Base-by-base conservation (phyloP, 2,797 vertebrate species). In the Diglossa cyanea region DNA sequence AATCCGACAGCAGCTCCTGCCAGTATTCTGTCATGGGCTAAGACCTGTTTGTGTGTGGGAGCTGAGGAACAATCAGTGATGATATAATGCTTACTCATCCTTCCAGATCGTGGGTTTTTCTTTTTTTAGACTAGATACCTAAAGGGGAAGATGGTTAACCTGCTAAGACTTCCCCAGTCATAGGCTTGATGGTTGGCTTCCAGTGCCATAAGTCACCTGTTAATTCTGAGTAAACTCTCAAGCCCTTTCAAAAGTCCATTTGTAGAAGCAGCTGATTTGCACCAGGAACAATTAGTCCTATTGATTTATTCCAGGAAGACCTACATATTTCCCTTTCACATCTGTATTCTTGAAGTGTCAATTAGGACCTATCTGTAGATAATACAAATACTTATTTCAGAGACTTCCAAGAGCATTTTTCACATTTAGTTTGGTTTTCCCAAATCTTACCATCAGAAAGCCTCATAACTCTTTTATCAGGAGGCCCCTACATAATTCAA, bases 11-110 rank as follows among this genome's bases (percentile, higher is more conserved):
- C 77, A 84, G 71, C 51, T 83, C 50, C 81, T 21, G 0, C 85
- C 72, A 61, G 71, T 16, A 28, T 31, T 42, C 57, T 82, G 72
- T 75, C 76, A 90, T 3, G 20, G 90, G n/a, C 79, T 78, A 54
- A 63, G 88, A 86, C 91, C 87, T 92, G 62, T 86, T 93, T 86
- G 53, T 48, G 87, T 61, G 86, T 70, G 86, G 88, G 93, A 93
- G 82, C 79, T 48, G 73, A 94, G 79, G 93, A 92, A 89, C 87
- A 94, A 93, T 81, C 85, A 37, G 40, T 1, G 10, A 81, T 94
- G 93, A 94, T 66, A 91, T 14, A 90, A 90, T 62, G 53, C 76
- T 95, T 88, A 84, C 66, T 94, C 91, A 95, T 88, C 65, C 85
- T 63, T 78, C 82, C 17, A 65, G n/a, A 86, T 83, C 0, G 9